Evolutionary conservation across 1,140 invertebrate genomes (phyloP).

Genomic region (Drosophila melanogaster): Release_6_plus_ISO1_MT NT_037436.4:8690001-8690500

Average conservation of each 20-base stretch:
- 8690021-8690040: conserved; percentile 31
- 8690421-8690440: conserved; percentile 16
- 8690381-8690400: conserved; percentile 12
- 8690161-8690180: neutral
- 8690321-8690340: conserved; percentile 68
- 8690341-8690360: conserved; percentile 73
- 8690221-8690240: conserved; percentile 23
- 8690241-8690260: conserved; percentile 56
- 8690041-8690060: conserved; percentile 51
- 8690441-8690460: conserved; percentile 44
- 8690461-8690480: conserved; percentile 76
- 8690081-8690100: conserved; percentile 5
- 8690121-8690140: neutral
- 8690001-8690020: conserved; percentile 42
- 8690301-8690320: conserved; percentile 78
- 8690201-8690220: conserved; percentile 36
- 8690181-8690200: conserved; percentile 1
- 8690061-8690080: conserved; percentile 39
- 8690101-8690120: neutral
- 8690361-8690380: conserved; percentile 71
- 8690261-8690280: conserved; percentile 38
- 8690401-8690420: conserved; percentile 40
- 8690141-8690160: neutral
- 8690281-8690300: conserved; percentile 16
- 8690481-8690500: conserved; percentile 80